Conservation (phyloP, 2,113 vertebrate species). For the Crotalus horridus region DNA sequence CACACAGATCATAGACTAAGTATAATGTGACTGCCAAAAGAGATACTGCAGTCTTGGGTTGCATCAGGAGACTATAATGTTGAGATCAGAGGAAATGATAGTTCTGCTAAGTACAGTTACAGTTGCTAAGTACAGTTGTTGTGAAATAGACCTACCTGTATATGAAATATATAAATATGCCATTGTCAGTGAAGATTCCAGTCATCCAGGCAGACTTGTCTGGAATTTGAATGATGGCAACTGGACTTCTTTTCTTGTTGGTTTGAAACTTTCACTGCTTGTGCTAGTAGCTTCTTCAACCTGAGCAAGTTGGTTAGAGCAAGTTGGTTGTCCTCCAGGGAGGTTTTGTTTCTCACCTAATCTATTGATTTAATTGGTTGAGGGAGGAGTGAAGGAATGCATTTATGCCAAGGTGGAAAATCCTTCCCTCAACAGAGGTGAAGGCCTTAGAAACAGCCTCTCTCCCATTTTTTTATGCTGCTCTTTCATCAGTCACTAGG, state of each 20-base stretch:
- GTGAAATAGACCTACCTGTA: background rate
- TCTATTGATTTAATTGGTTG: background rate
- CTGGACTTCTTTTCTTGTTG: background rate
- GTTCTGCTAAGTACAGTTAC: background rate
- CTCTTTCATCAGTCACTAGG: background rate
- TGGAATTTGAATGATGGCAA: background rate
- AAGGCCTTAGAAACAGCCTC: background rate
- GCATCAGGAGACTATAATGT: background rate
- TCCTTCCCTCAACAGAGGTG: background rate
- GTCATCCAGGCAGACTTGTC: background rate
- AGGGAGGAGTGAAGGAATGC: background rate
- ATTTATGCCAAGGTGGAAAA: background rate
- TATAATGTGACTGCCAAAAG: background rate
- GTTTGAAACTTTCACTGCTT: too few relatives aligned
- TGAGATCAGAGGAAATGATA: background rate
- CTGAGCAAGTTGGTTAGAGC: background rate
- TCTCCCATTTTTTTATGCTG: background rate
- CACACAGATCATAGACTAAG: background rate
- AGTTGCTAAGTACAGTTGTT: background rate
- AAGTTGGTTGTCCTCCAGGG: background rate
- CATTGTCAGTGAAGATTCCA: background rate
- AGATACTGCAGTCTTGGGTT: background rate
- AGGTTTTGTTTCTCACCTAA: background rate
- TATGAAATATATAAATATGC: background rate
- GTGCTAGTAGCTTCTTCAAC: background rate